phyloP scores from a whole-genome alignment of 2,113 vertebrate genomes.

The Poecilia latipinna region DNA sequence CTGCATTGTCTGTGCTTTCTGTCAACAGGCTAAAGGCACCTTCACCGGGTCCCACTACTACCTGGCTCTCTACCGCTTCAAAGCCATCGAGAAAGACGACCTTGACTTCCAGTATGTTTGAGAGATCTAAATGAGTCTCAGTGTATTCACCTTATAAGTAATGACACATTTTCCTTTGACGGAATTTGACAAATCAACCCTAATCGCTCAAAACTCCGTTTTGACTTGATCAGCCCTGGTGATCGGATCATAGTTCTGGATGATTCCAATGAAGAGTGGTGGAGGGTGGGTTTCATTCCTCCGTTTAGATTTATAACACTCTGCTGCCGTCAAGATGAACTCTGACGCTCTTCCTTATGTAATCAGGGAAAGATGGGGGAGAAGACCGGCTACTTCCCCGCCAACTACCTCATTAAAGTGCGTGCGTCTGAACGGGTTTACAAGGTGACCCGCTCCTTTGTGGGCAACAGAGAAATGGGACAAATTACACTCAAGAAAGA shows the following conservation, averaged over 20 bases:
- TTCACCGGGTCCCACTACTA: constrained; percentile 94
- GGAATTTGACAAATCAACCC: neutral
- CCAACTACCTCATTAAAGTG: constrained; percentile 95
- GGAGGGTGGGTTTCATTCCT: constrained; percentile 86
- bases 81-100: constrained; percentile 96
- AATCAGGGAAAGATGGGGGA: constrained; percentile 92
- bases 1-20: constrained; percentile 12
- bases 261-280: constrained; percentile 99
- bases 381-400: constrained; percentile 92
- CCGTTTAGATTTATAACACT: neutral
- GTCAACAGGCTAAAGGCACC: constrained; percentile 65
- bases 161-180: neutral
- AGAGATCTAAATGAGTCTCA: neutral
- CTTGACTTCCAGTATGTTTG: constrained; percentile 93
- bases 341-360: constrained; percentile 1
- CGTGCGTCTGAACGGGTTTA: constrained; percentile 88
- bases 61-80: constrained; percentile 96
- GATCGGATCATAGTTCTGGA: constrained; percentile 96
- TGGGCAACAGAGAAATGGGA: constrained; percentile 94
- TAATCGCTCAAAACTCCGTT: neutral
- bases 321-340: neutral
- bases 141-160: neutral
- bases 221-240: constrained; percentile 83
- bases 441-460: constrained; percentile 91
- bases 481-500: constrained; percentile 98